A percentile compares a stretch with the other conserved stretches of the same genome.
Conservation (phyloP, 2,113 vertebrate species). For the Gallinago undulata region DNA sequence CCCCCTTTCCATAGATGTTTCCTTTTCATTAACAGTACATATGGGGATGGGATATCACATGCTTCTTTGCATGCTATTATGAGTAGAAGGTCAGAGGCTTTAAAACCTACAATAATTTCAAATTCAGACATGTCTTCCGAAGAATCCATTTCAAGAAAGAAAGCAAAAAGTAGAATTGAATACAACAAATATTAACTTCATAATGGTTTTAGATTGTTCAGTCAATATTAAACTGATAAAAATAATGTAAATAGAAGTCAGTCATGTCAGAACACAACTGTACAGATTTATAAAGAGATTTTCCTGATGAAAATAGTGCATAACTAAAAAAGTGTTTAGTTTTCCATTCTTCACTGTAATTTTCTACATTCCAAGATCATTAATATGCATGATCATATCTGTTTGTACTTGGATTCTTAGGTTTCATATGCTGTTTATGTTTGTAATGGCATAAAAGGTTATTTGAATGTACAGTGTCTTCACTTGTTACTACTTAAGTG, state of each 20-base stretch:
- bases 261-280: background rate
- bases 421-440: background rate
- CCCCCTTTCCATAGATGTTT: background rate
- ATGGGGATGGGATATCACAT: background rate
- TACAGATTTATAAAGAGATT: background rate
- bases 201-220: background rate
- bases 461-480: background rate
- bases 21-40: background rate
- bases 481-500: background rate
- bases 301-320: background rate
- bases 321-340: background rate
- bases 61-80: background rate
- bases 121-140: background rate
- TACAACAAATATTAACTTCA: background rate
- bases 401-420: background rate
- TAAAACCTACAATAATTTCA: background rate
- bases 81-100: background rate
- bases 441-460: background rate
- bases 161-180: background rate
- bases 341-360: background rate
- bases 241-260: background rate
- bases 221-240: background rate
- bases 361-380: background rate
- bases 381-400: background rate
- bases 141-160: background rate